Evolutionary conservation across 2,113 vertebrate species (phyloP), one percentile per base, ranked within the genome.

Genomic region (Megaptera novaeangliae): DNA sequence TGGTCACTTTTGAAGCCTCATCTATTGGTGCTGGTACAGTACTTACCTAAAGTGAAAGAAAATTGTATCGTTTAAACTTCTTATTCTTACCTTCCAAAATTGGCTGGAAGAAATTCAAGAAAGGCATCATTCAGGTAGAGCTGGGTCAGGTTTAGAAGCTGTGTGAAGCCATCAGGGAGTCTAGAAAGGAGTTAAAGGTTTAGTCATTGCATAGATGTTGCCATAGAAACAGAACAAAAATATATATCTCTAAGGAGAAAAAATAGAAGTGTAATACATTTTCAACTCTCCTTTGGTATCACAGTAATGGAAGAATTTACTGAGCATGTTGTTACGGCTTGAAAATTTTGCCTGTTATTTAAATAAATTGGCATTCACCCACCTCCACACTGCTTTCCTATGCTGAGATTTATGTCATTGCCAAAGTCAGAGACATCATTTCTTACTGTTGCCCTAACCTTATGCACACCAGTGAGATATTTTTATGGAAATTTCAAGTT

Each of bases 71-170:
- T 94, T 95, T 83, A 91, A 41, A 93, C 95, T 98, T 98, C 69
- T 97, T 97, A 97, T 97, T 46, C 99, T 99, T 99, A 99, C 99
- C 99, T 99, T 99, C 99, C 99, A 99, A 99, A 99, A 98, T 99
- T 99, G 97, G 99, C 99, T 90, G 99, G 99, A 98, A 99, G 99
- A 99, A 99, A 99, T 98, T 99, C 99, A 98, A 99, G 98, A 98
- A 99, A 99, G 99, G 99, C 99, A 98, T 99, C 99, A 21, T 99
- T 99, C 98, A 99, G 99, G 98, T 99, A 99, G 98, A 99, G 99
- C 99, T 99, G 99, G 98, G 99, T 99, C 99, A 99, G 98, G 98
- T 99, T 99, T 98, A 99, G 99, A 98, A 99, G 99, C 98, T 99
- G 99, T 2, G 99, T 99, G 97, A 99, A 99, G 97, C 99, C 99